These are phyloP conservation scores for Chlorospingus flavigularis DNA, from an alignment of 2,797 vertebrate species.

Conservation along the genomic window DNA sequence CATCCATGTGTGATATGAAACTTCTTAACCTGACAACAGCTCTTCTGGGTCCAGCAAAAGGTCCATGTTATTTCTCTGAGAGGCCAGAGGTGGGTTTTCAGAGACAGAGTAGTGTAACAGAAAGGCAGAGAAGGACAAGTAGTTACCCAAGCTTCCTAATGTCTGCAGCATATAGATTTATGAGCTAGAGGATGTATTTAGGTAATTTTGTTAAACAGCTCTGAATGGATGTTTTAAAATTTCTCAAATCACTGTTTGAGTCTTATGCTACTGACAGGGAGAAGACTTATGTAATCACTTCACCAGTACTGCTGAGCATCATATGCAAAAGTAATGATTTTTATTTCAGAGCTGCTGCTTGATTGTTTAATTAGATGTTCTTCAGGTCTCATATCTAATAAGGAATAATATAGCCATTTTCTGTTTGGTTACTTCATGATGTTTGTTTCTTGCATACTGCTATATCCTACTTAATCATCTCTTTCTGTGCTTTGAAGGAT, in stretches of 20 bases:
- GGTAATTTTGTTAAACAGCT: not conserved
- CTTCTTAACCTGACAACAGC: not conserved
- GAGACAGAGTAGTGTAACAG: not conserved
- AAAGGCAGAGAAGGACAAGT: not conserved
- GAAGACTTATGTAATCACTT: not conserved
- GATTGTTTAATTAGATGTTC: not conserved
- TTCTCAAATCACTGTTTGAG: not conserved
- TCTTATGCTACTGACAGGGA: not conserved
- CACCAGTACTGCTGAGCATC: not conserved
- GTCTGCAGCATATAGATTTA: not conserved
- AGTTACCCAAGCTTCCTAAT: not conserved
- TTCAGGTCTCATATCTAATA: not conserved
- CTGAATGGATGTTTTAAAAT: not conserved
- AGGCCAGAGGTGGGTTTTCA: fast-evolving
- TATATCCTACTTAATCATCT: not conserved
- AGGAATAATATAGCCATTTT: not conserved
- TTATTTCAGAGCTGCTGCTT: not conserved
- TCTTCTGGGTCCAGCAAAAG: not conserved
- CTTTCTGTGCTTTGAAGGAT: not conserved
- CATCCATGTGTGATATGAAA: not conserved
- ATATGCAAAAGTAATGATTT: not conserved
- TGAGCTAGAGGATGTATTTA: not conserved
- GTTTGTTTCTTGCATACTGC: not conserved
- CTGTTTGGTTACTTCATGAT: not conserved
- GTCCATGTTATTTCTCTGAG: fast-evolving